Evolutionary conservation across 2,797 vertebrate genomes (phyloP).

Genomic region (Pangasius macronema): DNA sequence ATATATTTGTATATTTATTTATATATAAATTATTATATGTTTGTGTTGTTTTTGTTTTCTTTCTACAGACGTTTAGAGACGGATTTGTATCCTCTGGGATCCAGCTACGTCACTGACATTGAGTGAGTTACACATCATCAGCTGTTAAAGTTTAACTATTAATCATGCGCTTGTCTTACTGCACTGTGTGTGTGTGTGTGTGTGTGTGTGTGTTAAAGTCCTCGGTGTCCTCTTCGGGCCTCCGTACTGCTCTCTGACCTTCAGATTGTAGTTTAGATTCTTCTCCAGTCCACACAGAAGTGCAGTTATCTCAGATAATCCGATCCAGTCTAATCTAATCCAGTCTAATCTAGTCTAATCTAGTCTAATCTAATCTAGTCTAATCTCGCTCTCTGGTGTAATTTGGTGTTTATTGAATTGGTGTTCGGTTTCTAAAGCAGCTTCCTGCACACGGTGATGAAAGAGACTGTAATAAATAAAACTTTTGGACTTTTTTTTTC

Average conservation of each 20-base stretch:
- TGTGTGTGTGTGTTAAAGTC: neutral
- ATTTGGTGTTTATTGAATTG: neutral
- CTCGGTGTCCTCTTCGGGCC: neutral
- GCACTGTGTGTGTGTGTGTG: neutral
- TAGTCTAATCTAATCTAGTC: neutral
- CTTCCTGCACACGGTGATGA: neutral
- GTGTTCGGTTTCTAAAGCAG: neutral
- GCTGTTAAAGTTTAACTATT: neutral
- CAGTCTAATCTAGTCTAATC: neutral
- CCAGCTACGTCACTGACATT: conserved; percentile 80
- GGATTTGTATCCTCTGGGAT: conserved; percentile 84
- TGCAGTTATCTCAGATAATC: neutral
- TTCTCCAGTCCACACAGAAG: neutral
- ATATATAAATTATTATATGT: neutral
- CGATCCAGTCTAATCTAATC: neutral
- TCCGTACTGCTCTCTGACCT: neutral
- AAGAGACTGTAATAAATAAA: neutral
- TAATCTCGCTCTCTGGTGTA: neutral
- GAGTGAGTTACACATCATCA: conserved; percentile 70
- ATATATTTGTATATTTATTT: neutral
- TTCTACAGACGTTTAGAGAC: conserved; percentile 76
- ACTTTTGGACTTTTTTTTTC: no score
- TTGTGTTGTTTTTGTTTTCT: neutral
- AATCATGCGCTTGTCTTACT: neutral
- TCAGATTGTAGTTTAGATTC: neutral